phyloP scores from a whole-genome alignment of 2,113 vertebrate genomes.

The Urocolius indicus region DNA sequence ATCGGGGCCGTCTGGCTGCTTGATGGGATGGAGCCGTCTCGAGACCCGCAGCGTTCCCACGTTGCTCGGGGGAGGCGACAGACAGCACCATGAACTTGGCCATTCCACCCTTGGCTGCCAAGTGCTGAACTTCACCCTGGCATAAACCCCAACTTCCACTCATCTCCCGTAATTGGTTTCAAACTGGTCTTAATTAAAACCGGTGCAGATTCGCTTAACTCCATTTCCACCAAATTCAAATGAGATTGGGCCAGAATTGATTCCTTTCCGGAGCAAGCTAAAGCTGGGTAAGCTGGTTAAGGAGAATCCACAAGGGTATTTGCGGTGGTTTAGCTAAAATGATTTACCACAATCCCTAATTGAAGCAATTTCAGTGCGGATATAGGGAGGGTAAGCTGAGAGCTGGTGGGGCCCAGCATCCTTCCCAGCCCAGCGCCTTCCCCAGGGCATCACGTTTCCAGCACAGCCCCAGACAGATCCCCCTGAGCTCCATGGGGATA shows the following conservation, averaged over 20 bases:
- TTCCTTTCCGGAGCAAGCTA: background rate
- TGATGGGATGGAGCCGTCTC: background rate
- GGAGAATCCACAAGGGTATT: slow-evolving; percentile 26
- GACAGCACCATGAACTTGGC: fast-evolving
- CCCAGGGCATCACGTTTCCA: background rate
- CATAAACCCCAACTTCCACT: background rate
- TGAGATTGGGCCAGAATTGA: background rate
- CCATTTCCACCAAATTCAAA: slow-evolving; percentile 25
- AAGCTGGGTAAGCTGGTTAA: slow-evolving; percentile 60
- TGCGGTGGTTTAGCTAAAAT: slow-evolving; percentile 29
- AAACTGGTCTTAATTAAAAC: slow-evolving; percentile 56
- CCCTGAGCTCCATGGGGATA: background rate
- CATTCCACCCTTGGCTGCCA: background rate
- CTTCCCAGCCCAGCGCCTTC: background rate
- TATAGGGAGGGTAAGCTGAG: background rate
- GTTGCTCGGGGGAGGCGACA: background rate
- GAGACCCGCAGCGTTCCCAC: background rate
- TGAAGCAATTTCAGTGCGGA: slow-evolving; percentile 42
- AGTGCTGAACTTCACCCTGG: background rate
- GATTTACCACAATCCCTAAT: slow-evolving; percentile 34
- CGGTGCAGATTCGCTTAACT: background rate
- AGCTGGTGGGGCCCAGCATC: background rate
- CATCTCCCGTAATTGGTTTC: slow-evolving; percentile 16
- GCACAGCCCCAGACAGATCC: background rate
- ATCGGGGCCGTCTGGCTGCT: background rate